phyloP scores from a whole-genome alignment of 1,140 invertebrate species.

The Hyles vespertilio region DNA sequence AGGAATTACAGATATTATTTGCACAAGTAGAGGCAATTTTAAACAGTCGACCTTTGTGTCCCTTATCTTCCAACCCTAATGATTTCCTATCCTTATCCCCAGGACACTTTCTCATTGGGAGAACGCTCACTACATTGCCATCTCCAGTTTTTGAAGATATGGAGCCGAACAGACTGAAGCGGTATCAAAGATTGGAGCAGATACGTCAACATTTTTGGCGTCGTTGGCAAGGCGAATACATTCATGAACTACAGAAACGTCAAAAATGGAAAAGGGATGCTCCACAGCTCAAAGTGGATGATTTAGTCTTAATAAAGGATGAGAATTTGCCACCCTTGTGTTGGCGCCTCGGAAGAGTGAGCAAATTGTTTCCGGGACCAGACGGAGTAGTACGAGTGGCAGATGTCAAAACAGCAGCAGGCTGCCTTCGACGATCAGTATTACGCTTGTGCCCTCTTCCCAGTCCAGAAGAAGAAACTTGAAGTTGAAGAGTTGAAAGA shows the following conservation, averaged over 20 bases:
- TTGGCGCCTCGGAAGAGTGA: constrained; percentile 10
- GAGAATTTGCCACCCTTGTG: constrained; percentile 11
- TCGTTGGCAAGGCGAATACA: constrained; percentile 4
- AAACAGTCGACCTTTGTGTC: constrained; percentile 1
- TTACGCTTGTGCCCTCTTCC: constrained; percentile 11
- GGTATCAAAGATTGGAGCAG: not conserved
- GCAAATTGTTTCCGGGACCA: constrained; percentile 5
- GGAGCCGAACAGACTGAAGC: not conserved
- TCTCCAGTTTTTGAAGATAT: not conserved
- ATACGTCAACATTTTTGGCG: constrained; percentile 7
- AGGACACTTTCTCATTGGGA: constrained; percentile 3
- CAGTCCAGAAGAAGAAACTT: not conserved
- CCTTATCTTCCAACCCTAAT: not conserved
- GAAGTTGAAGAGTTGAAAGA: too few relatives aligned
- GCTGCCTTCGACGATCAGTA: constrained; percentile 12
- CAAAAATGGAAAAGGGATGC: constrained; percentile 30
- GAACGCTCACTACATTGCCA: not conserved
- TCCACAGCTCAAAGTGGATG: constrained; percentile 10
- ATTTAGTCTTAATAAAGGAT: constrained; percentile 19
- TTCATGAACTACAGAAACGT: constrained; percentile 3
- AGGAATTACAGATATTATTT: not conserved
- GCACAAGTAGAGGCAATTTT: constrained; percentile 2
- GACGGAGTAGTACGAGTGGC: constrained; percentile 13
- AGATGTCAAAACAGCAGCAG: constrained; percentile 10
- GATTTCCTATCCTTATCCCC: not conserved